phyloP scores from a whole-genome alignment of 2,888 invertebrate genomes.

The Cephus pygmeus region DNA sequence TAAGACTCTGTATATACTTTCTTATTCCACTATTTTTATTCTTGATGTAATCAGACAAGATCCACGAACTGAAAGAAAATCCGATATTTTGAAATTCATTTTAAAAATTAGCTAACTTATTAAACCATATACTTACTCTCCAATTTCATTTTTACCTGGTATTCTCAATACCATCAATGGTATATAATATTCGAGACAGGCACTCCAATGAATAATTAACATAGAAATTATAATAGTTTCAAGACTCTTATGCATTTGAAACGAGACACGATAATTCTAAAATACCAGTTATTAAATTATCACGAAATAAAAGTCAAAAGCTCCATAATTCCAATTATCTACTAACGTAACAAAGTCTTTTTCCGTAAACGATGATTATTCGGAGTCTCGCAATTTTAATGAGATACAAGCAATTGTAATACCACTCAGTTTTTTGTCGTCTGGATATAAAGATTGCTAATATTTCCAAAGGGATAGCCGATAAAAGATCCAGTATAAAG shows the following conservation, averaged over 20 bases:
- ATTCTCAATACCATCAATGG: slow-evolving; percentile 32
- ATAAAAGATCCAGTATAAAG: slow-evolving; percentile 32
- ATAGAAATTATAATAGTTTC: slow-evolving; percentile 41
- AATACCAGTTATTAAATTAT: slow-evolving; percentile 2
- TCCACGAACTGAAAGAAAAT: slow-evolving; percentile 47
- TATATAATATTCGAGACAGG: slow-evolving; percentile 57
- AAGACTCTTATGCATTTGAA: slow-evolving; percentile 43
- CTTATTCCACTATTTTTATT: slow-evolving; percentile 31
- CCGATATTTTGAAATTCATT: neutral
- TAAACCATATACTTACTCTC: neutral
- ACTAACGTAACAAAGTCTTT: slow-evolving; percentile 54
- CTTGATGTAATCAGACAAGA: slow-evolving; percentile 41
- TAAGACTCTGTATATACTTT: slow-evolving; percentile 49
- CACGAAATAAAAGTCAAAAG: neutral
- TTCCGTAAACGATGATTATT: slow-evolving; percentile 50
- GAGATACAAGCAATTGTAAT: slow-evolving; percentile 44
- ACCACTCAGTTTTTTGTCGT: slow-evolving; percentile 31
- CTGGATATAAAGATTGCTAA: slow-evolving; percentile 30
- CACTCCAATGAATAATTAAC: slow-evolving; percentile 53
- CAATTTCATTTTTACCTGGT: neutral
- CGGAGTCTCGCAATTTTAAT: slow-evolving; percentile 55
- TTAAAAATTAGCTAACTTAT: neutral
- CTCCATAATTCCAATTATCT: neutral
- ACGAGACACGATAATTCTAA: slow-evolving; percentile 49
- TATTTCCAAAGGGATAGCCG: slow-evolving; percentile 51